Percentiles rank a stretch among this genome's conserved stretches.
These are phyloP conservation scores for Turritopsis dohrnii DNA, from an alignment of 30 jellyfish, hydroid and myxozoan genomes.

Conservation along the genomic window DNA sequence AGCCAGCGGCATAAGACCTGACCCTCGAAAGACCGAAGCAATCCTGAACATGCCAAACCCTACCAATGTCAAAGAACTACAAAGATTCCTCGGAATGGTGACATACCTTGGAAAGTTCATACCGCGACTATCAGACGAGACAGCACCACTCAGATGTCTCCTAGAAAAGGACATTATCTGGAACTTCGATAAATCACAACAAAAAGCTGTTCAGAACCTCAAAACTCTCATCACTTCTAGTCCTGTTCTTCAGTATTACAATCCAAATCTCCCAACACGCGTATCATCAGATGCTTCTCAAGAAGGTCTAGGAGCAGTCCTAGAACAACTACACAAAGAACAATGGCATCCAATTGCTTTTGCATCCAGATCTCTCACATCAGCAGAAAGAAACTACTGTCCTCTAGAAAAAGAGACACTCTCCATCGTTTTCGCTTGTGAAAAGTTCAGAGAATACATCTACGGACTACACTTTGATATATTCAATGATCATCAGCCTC, in stretches of 20 bases:
- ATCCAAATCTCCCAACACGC: too few species aligned
- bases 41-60: conserved; percentile 61
- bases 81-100: conserved; percentile 59
- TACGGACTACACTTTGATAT: conserved; percentile 43
- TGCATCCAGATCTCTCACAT: conserved; percentile 56
- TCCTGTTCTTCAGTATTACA: too few species aligned
- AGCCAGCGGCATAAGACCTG: conserved; percentile 52
- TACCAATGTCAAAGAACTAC: conserved; percentile 39
- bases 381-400: conserved; percentile 35
- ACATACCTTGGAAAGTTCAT: conserved; percentile 48
- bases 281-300: too few species aligned
- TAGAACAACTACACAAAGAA: too few species aligned
- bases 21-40: conserved; percentile 42
- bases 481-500: conserved; percentile 42
- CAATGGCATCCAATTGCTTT: conserved; percentile 61
- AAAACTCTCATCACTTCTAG: conserved; percentile 43
- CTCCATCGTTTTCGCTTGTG: too few species aligned
- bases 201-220: conserved; percentile 38
- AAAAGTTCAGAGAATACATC: too few species aligned
- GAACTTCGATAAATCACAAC: conserved; percentile 37
- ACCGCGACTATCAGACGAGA: conserved; percentile 45
- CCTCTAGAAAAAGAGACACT: conserved; percentile 35
- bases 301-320: too few species aligned
- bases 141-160: conserved; percentile 51
- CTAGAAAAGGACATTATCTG: conserved; percentile 34